These are phyloP conservation scores for Formica selysi DNA, from an alignment of 1,140 invertebrate species.

Conservation along the genomic window DNA sequence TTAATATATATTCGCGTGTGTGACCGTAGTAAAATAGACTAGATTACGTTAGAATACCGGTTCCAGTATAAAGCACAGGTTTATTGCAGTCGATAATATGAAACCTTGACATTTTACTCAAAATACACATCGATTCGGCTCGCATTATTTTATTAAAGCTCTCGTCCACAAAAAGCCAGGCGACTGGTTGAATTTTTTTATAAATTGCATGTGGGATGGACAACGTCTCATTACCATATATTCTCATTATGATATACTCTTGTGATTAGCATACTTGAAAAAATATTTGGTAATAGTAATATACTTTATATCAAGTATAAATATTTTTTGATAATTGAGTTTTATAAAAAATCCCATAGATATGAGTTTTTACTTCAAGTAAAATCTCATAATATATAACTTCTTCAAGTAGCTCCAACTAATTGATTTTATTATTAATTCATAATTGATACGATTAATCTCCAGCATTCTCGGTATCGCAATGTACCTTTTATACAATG, in stretches of 20 bases:
- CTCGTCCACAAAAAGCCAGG: conserved; percentile 16
- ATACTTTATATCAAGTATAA: neutral
- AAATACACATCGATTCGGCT: conserved; percentile 34
- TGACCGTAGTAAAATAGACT: conserved; percentile 16
- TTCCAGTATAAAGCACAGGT: conserved; percentile 1
- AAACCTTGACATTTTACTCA: conserved; percentile 54
- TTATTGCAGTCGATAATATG: conserved; percentile 43
- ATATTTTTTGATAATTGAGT: too few relatives aligned
- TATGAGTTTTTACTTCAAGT: neutral
- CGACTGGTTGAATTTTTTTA: conserved; percentile 9
- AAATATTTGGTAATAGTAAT: neutral
- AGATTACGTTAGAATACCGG: neutral
- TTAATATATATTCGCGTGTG: neutral
- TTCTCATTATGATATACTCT: neutral
- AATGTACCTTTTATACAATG: too few relatives aligned
- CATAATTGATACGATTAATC: neutral
- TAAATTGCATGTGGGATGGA: conserved; percentile 5
- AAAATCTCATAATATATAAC: neutral
- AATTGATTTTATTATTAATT: conserved; percentile 7
- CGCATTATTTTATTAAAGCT: conserved; percentile 42
- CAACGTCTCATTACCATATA: conserved; percentile 6
- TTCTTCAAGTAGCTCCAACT: neutral
- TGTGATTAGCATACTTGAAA: neutral
- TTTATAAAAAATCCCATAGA: too few relatives aligned
- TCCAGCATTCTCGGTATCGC: neutral